phyloP scores from a whole-genome alignment of 2,113 vertebrate genomes.

The Phoxinus phoxinus region DNA sequence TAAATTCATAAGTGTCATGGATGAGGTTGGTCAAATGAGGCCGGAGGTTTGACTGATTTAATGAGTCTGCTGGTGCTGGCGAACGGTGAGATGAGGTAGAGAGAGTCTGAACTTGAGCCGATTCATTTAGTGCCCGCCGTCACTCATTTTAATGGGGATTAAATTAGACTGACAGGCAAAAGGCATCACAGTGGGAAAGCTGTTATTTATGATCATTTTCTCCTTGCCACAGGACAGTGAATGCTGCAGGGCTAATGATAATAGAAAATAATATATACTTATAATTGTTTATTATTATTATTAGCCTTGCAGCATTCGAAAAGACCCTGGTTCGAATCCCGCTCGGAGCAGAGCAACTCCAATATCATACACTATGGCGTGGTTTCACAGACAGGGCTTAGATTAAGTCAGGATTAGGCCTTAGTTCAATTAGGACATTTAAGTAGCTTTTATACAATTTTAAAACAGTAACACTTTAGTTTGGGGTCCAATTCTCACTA shows the following conservation, averaged over 20 bases:
- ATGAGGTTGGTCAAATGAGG: constrained; percentile 40
- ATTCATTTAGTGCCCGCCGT: constrained; percentile 42
- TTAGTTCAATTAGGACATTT: too few species aligned
- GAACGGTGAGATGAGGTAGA: constrained; percentile 41
- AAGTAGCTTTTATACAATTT: too few species aligned
- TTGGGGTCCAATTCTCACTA: too few species aligned
- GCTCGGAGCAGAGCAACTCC: too few species aligned
- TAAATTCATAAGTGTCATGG: constrained; percentile 51
- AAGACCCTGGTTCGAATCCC: too few species aligned
- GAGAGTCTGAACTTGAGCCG: constrained; percentile 36
- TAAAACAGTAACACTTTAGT: too few species aligned
- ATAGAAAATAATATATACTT: too few species aligned
- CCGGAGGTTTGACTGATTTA: constrained; percentile 53
- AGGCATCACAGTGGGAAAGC: constrained; percentile 6
- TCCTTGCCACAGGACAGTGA: constrained; percentile 26
- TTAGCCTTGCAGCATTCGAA: too few species aligned
- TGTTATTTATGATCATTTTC: constrained; percentile 25
- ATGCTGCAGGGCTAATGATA: neutral
- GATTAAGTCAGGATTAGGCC: too few species aligned
- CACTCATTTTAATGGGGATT: constrained; percentile 56
- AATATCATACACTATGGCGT: too few species aligned
- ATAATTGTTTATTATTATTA: too few species aligned
- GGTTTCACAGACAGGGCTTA: too few species aligned
- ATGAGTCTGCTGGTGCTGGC: constrained; percentile 49
- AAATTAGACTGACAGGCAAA: constrained; percentile 48